Percentiles rank a stretch among this genome's conserved stretches.
Evolutionary conservation across 92 coral and sea anemone genomes (phyloP).

Genomic region (Zoanthus solanderi): DNA sequence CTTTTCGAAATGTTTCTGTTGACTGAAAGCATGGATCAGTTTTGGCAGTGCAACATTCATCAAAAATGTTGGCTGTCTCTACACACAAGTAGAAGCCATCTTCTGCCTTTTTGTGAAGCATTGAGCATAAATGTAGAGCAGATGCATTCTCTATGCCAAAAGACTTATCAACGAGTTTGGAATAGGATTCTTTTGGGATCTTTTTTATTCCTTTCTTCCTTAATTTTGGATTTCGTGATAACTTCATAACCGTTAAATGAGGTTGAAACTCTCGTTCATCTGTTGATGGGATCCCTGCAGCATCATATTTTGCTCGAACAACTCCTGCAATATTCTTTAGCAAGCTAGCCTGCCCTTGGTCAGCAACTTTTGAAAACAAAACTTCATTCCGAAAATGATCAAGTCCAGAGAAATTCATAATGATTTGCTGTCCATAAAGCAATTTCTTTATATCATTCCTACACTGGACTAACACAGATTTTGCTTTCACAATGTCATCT

Average conservation of each 20-base stretch:
- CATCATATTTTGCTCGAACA: constrained; percentile 63
- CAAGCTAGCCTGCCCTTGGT: constrained; percentile 58
- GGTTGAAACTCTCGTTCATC: constrained; percentile 82
- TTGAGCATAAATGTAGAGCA: constrained; percentile 83
- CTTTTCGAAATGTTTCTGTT: neutral
- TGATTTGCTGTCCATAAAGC: constrained; percentile 32
- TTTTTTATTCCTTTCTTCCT: constrained; percentile 79
- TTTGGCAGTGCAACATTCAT: neutral
- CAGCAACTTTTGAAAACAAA: constrained; percentile 77
- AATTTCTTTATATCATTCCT: constrained; percentile 54
- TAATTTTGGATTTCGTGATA: constrained; percentile 75
- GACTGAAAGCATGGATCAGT: neutral
- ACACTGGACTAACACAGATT: constrained; percentile 68
- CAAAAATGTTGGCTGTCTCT: constrained; percentile 58
- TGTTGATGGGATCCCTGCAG: constrained; percentile 71
- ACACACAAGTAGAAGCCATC: constrained; percentile 92
- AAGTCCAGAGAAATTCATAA: constrained; percentile 81
- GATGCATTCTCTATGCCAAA: constrained; percentile 80
- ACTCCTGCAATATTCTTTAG: constrained; percentile 65
- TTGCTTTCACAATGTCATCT: constrained; percentile 71
- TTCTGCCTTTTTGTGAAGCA: constrained; percentile 73
- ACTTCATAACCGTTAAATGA: constrained; percentile 91
- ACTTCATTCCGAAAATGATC: constrained; percentile 88
- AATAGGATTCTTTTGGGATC: constrained; percentile 77
- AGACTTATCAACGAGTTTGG: constrained; percentile 61